Evolutionary conservation across 2,888 invertebrate genomes (phyloP), one percentile per base, ranked within the genome.

Genomic region (Leptopilina syphax): DNA sequence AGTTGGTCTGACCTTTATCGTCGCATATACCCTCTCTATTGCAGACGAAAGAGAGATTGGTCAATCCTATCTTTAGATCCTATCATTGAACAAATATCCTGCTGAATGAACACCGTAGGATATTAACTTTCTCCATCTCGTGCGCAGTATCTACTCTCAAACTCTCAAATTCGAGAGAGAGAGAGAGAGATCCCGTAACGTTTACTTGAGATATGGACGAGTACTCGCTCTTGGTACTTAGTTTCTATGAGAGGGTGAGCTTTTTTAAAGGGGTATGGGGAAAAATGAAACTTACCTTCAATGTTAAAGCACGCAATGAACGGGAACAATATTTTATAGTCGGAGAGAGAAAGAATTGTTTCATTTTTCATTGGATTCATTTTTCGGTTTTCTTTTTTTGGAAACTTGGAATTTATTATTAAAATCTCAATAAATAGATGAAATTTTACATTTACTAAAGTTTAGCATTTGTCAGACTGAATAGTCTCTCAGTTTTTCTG

Each of bases 61-160:
- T 87, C 87, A 91, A 91, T 91, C 88, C 86, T 91, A 91, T 91
- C 91, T 88, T 79, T 78, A 83, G 89, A 89, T 91, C 87, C 86
- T 89, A 90, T 90, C 91, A 80, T 83, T 84, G 80, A 80, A 86
- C 89, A 90, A 91, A 91, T 91, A 90, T 88, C 83, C 85, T 82
- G 84, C 80, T 90, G 88, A 90, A 90, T 90, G 90, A 89, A 89
- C 89, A 84, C 87, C 83, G 85, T 44, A 86, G 86, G 87, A 86
- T 79, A 78, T 79, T 78, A 82, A 78, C 83, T 78, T 80, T 81
- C 80, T 82, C 83, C 85, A 81, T 84, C 83, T 82, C 83, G 77
- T 82, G 82, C 84, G 81, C 34, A 34, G 34, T 34, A 34, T 34
- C 34, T 34, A 34, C 34, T 80, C 81, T 82, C 83, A 34, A 34